phyloP scores from a whole-genome alignment of 2,888 invertebrate genomes.

The Pristionchus entomophagus region DNA sequence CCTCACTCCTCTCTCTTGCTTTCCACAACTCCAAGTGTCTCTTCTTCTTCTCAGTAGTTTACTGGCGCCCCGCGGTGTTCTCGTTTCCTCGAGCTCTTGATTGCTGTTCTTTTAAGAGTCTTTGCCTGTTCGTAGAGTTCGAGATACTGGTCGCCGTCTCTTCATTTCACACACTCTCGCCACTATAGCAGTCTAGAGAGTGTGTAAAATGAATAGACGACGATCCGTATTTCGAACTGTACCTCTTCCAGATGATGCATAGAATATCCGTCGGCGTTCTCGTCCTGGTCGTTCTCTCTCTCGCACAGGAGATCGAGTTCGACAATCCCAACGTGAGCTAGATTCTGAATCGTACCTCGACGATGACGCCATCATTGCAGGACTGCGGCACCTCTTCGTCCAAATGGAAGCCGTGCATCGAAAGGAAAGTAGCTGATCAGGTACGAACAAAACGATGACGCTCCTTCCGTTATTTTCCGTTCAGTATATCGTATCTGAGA shows the following conservation, averaged over 20 bases:
- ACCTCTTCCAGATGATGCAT: not conserved
- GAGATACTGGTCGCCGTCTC: no score
- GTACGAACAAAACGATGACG: not conserved
- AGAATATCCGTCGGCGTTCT: not conserved
- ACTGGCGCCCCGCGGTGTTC: not conserved
- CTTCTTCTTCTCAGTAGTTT: not conserved
- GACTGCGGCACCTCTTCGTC: slow-evolving; percentile 71
- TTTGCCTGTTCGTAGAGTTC: no score
- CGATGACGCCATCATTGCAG: slow-evolving; percentile 50
- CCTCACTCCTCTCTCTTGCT: not conserved
- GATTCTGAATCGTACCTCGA: not conserved
- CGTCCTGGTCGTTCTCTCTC: not conserved
- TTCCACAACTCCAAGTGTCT: not conserved
- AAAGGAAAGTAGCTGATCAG: slow-evolving; percentile 74
- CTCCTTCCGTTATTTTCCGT: not conserved
- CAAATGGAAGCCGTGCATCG: slow-evolving; percentile 75
- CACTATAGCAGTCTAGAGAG: no score
- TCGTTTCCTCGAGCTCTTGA: not conserved
- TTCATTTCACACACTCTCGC: no score
- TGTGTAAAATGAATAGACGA: no score
- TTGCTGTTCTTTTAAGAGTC: no score
- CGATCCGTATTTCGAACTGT: no score
- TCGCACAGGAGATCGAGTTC: slow-evolving; percentile 42
- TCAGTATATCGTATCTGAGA: no score
- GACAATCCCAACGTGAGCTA: slow-evolving; percentile 42